Evolutionary conservation across 2,797 vertebrate species (phyloP).

Genomic region (Eulemur albifrons): DNA sequence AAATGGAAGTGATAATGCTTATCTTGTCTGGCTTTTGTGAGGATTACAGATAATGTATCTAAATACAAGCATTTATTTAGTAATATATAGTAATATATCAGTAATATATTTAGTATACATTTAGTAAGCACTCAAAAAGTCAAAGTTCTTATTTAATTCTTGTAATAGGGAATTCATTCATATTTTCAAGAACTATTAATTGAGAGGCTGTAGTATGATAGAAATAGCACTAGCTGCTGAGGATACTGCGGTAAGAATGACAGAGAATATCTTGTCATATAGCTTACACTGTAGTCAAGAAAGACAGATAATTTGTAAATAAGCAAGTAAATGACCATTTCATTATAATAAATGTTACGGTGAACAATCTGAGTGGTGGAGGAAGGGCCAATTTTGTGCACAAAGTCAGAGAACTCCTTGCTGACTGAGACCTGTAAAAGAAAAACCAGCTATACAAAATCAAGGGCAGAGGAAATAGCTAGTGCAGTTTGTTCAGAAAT

Average conservation of each 20-base stretch:
- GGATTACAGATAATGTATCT: not conserved
- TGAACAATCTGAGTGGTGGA: not conserved
- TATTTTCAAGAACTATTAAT: not conserved
- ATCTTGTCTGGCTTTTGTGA: not conserved
- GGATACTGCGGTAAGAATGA: not conserved
- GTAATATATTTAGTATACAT: not conserved
- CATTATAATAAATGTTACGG: not conserved
- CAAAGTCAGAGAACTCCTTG: not conserved
- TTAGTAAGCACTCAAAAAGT: not conserved
- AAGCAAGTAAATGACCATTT: not conserved
- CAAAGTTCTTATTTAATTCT: not conserved
- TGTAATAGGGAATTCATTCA: not conserved
- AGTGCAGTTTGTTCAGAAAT: not conserved
- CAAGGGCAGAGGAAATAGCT: not conserved
- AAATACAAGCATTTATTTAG: not conserved
- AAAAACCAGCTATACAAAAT: not conserved
- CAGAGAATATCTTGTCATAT: not conserved
- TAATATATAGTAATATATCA: not conserved
- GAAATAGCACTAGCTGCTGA: not conserved
- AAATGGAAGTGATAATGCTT: not conserved
- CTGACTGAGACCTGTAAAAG: not conserved
- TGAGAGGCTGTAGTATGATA: not conserved
- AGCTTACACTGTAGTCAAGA: not conserved
- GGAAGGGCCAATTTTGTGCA: not conserved
- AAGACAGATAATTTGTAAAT: not conserved